A percentile compares a stretch with the other conserved stretches of the same genome.
These are phyloP conservation scores for Clarias batrachus DNA, from an alignment of 2,113 vertebrate species.

Conservation along the genomic window DNA sequence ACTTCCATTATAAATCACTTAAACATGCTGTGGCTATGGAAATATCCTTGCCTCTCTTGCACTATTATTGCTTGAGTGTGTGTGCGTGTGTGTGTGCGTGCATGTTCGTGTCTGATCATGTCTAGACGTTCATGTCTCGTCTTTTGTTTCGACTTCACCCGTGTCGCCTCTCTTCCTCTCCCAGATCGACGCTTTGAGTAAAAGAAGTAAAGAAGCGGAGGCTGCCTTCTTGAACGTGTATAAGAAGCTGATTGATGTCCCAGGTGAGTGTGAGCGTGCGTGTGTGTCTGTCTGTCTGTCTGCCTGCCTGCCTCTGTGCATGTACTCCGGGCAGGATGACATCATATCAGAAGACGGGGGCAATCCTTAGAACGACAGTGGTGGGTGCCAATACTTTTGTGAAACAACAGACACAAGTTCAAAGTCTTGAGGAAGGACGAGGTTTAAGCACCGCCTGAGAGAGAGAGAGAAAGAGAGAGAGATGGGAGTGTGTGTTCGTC, in stretches of 20 bases:
- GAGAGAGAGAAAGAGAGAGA: too few species aligned
- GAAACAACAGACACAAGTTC: not conserved
- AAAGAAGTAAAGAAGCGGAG: slow-evolving; percentile 99
- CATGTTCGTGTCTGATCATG: not conserved
- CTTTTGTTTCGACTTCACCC: not conserved
- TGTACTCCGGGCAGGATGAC: not conserved
- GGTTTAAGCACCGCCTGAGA: too few species aligned
- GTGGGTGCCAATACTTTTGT: not conserved
- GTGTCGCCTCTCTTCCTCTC: slow-evolving; percentile 27
- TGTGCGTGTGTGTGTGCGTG: not conserved
- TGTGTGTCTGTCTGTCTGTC: slow-evolving; percentile 38
- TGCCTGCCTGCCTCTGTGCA: slow-evolving; percentile 6
- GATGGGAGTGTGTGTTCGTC: too few species aligned
- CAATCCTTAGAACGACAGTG: not conserved
- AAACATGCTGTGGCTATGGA: not conserved
- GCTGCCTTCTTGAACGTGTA: slow-evolving; percentile 98
- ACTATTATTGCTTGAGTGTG: not conserved
- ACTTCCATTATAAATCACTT: slow-evolving; percentile 14
- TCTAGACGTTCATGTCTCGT: not conserved
- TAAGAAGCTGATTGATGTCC: slow-evolving; percentile 98
- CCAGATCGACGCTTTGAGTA: slow-evolving; percentile 96
- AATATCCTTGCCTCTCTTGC: not conserved
- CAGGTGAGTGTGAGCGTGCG: slow-evolving; percentile 77
- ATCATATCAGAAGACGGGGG: too few species aligned
- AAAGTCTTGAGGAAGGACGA: not conserved